Evolutionary conservation across 2,888 invertebrate genomes (phyloP).

Genomic region (Diarsia rubi): DNA sequence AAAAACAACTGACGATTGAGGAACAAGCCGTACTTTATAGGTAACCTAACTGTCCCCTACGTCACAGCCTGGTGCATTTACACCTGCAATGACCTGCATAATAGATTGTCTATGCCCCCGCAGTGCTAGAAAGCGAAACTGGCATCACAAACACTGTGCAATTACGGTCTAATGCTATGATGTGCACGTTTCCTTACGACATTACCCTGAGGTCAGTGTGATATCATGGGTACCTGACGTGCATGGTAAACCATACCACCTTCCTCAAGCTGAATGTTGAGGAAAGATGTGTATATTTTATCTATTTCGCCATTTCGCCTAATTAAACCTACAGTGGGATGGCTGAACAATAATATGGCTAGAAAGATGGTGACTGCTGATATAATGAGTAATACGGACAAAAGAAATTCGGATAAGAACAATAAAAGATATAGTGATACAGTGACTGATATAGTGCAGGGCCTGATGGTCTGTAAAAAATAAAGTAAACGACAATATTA

Average conservation of each 20-base stretch:
- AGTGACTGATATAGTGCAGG: neutral
- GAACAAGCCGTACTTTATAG: conserved; percentile 7
- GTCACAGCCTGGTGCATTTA: conserved; percentile 35
- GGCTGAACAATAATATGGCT: neutral
- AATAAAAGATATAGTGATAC: too few species aligned
- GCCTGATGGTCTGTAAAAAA: neutral
- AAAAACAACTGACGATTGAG: conserved; percentile 19
- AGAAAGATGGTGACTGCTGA: neutral
- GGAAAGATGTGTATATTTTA: neutral
- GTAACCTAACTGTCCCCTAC: conserved; percentile 22
- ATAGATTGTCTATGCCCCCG: conserved; percentile 26
- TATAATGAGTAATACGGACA: neutral
- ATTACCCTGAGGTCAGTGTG: conserved; percentile 50
- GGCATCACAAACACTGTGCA: conserved; percentile 20
- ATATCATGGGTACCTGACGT: conserved; percentile 42
- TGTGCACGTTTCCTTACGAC: conserved; percentile 57
- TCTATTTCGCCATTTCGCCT: neutral
- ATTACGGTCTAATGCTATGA: conserved; percentile 45
- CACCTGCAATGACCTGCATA: conserved; percentile 47
- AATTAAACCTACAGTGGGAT: neutral
- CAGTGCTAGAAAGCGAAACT: conserved; percentile 55
- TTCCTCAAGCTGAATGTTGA: conserved; percentile 6
- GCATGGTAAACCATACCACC: conserved; percentile 3
- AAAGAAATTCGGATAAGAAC: neutral
- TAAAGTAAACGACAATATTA: conserved; percentile 8